Percentiles rank a stretch among this genome's conserved stretches.
Conservation (phyloP, 2,113 vertebrate genomes). For the Chrysochloris asiatica region DNA sequence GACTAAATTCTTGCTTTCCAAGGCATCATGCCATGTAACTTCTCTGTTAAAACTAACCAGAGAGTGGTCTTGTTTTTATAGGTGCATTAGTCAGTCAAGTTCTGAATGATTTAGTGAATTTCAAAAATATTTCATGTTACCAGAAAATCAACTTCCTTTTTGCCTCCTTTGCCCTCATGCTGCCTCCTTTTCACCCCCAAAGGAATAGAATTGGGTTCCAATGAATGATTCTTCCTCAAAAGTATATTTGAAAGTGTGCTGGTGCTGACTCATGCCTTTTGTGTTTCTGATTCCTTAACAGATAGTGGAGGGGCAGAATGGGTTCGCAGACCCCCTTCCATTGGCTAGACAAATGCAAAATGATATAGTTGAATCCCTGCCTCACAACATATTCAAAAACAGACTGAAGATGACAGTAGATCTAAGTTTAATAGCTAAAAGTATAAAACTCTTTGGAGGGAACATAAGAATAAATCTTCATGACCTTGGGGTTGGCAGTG, state of each 20-base stretch:
- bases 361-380: not conserved
- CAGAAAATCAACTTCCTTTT: not conserved
- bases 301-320: not conserved
- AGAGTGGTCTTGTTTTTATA: constrained; percentile 1
- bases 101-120: constrained; percentile 28
- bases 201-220: not conserved
- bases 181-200: not conserved
- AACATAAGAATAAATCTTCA: not conserved
- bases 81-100: not conserved
- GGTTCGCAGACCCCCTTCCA: not conserved
- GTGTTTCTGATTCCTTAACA: not conserved
- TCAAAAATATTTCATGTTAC: not conserved
- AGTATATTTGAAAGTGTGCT: not conserved
- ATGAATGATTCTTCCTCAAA: not conserved
- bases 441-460: not conserved
- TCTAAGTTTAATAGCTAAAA: too few relatives aligned
- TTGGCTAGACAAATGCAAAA: not conserved
- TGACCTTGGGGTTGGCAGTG: not conserved
- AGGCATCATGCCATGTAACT: not conserved
- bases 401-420: not conserved
- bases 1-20: constrained; percentile 36
- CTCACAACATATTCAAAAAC: not conserved
- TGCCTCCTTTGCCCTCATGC: not conserved
- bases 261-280: not conserved
- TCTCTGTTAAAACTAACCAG: constrained; percentile 12